Percentiles rank a stretch among this genome's conserved stretches.
phyloP scores from a whole-genome alignment of 1,140 invertebrate species.

The Theocolax elegans region DNA sequence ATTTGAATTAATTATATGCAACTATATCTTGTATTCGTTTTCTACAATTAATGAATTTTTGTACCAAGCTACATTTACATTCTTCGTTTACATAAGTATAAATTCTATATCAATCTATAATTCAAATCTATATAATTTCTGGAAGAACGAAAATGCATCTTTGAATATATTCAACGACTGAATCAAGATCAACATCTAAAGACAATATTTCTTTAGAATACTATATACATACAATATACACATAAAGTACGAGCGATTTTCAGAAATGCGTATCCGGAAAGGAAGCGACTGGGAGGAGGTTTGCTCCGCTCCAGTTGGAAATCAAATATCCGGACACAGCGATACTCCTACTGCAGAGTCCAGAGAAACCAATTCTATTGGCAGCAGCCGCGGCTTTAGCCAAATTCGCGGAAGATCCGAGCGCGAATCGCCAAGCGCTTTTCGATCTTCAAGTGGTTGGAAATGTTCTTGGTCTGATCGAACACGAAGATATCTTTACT shows the following conservation, averaged over 20 bases:
- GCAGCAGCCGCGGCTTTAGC: conserved; percentile 52
- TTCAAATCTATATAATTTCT: no score
- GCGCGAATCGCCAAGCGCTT: conserved; percentile 50
- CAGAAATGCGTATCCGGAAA: not conserved
- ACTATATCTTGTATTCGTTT: no score
- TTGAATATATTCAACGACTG: no score
- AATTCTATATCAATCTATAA: no score
- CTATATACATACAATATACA: no score
- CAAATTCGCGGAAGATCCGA: conserved; percentile 52
- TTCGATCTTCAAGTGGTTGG: conserved; percentile 55
- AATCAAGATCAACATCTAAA: no score
- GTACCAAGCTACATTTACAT: no score
- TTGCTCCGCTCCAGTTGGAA: conserved; percentile 50
- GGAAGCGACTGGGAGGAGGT: not conserved
- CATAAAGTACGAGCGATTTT: not conserved
- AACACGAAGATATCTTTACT: conserved; percentile 56
- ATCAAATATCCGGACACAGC: conserved; percentile 53
- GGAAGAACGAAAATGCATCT: no score
- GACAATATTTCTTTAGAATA: no score
- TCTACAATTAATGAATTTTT: no score
- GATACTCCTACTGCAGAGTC: conserved; percentile 53
- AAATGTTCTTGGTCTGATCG: conserved; percentile 49
- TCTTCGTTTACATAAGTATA: no score
- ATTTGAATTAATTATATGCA: no score
- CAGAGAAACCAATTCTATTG: conserved; percentile 53